phyloP scores from a whole-genome alignment of 2,113 vertebrate genomes.

The Brachypteracias leptosomus region DNA sequence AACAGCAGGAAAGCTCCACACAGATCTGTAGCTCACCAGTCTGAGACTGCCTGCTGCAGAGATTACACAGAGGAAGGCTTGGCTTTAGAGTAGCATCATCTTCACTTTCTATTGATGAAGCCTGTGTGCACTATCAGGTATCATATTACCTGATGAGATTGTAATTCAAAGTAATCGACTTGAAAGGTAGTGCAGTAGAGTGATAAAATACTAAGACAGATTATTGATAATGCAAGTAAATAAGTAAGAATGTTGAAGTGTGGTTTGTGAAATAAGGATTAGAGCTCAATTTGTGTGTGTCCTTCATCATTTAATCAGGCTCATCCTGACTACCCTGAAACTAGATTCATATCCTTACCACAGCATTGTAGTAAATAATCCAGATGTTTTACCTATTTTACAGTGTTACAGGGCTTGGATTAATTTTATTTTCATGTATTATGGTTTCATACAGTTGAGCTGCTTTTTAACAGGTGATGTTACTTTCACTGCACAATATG shows the following conservation, averaged over 20 bases:
- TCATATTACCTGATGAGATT: background rate
- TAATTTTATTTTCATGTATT: background rate
- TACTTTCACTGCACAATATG: background rate
- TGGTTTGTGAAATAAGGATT: constrained; percentile 40
- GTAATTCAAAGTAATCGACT: constrained; percentile 31
- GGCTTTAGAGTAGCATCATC: background rate
- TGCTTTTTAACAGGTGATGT: background rate
- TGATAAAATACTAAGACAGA: constrained; percentile 26
- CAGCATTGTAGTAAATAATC: background rate
- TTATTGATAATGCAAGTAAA: constrained; percentile 44
- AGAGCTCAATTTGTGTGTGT: background rate
- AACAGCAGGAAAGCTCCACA: background rate
- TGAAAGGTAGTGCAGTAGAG: background rate
- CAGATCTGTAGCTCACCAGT: background rate
- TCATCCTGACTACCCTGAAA: background rate
- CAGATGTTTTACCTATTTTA: background rate
- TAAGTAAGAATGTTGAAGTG: background rate
- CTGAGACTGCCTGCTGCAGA: background rate
- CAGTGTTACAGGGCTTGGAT: background rate
- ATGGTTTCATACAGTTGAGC: background rate
- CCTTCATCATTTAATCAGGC: constrained; percentile 16
- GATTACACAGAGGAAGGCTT: background rate
- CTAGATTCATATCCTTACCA: background rate
- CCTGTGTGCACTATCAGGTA: background rate
- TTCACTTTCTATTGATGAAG: background rate